Conservation (phyloP, 1,140 invertebrate genomes). For the Aphelinus atriplicis region DNA sequence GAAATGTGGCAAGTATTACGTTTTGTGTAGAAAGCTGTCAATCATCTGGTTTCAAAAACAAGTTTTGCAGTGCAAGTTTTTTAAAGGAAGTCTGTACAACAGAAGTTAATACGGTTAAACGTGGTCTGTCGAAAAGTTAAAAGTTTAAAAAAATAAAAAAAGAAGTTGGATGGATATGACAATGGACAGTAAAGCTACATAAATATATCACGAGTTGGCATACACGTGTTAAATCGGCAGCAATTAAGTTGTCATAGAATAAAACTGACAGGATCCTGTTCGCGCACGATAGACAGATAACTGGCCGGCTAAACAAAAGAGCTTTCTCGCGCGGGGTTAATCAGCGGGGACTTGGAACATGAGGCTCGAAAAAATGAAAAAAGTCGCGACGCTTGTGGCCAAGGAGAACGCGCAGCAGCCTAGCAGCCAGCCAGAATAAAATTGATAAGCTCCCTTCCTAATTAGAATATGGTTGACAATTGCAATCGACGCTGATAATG, state of each 20-base stretch:
- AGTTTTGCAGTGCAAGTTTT: too few species aligned
- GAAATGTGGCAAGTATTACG: too few species aligned
- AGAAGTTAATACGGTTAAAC: too few species aligned
- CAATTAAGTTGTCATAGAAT: constrained; percentile 41
- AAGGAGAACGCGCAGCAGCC: neutral
- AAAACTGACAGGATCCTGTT: constrained; percentile 41
- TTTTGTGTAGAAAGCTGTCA: too few species aligned
- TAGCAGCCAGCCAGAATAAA: neutral
- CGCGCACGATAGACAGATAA: constrained; percentile 30
- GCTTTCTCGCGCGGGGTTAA: constrained; percentile 5
- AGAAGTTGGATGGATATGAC: neutral
- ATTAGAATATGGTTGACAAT: constrained; percentile 34
- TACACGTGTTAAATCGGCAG: constrained; percentile 36
- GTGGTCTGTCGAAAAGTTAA: constrained; percentile 2
- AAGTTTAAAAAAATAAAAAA: neutral
- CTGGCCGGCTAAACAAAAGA: constrained; percentile 29
- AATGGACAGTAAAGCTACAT: neutral
- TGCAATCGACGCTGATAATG: constrained; percentile 12
- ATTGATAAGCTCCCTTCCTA: constrained; percentile 26
- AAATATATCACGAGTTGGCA: constrained; percentile 30
- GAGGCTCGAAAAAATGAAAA: too few species aligned
- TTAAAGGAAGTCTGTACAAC: too few species aligned
- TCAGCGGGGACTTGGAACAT: neutral
- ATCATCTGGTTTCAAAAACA: too few species aligned
- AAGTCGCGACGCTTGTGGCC: neutral